Conservation (phyloP, 2,113 vertebrate species). For the Leucosticte australis region DNA sequence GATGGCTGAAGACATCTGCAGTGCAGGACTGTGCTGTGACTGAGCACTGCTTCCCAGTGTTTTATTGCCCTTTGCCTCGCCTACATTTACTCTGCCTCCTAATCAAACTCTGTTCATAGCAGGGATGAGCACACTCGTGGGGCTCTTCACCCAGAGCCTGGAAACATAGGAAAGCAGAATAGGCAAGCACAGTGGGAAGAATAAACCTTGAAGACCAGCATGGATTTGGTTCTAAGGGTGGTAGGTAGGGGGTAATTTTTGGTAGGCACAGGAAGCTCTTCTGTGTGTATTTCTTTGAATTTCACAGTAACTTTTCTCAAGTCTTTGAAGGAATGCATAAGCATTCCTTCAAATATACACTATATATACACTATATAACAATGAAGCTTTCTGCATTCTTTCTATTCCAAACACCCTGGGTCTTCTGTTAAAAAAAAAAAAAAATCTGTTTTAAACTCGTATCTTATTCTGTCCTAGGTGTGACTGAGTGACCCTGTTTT, state of each 20-base stretch:
- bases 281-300: accelerated
- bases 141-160: not conserved
- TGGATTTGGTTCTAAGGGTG: not conserved
- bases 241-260: not conserved
- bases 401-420: not conserved
- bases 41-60: not conserved
- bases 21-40: not conserved
- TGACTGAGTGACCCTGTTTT: not conserved
- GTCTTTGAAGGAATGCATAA: not conserved
- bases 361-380: not conserved
- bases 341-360: not conserved
- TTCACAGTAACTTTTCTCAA: not conserved
- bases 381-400: not conserved
- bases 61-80: not conserved
- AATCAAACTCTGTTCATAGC: not conserved
- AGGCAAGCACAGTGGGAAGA: not conserved
- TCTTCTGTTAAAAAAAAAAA: not conserved
- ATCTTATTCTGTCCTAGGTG: not conserved
- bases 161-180: not conserved
- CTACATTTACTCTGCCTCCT: not conserved
- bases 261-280: not conserved
- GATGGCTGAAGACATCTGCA: not conserved
- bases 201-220: accelerated
- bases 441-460: not conserved
- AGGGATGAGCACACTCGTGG: accelerated